Evolutionary conservation across 1,140 invertebrate genomes (phyloP).

Genomic region (Luehdorfia chinensis): DNA sequence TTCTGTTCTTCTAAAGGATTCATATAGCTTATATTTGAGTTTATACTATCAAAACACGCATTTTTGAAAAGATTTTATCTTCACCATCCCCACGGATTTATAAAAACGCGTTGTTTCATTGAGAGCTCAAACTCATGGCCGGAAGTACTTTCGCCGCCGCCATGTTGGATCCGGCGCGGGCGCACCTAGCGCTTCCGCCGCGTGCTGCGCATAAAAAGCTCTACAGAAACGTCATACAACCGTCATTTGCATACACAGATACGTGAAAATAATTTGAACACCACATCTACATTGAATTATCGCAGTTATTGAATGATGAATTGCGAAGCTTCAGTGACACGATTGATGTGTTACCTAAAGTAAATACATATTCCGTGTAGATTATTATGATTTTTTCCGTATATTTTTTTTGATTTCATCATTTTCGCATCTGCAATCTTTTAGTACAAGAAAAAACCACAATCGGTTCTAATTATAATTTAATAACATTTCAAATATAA

Average conservation of each 20-base stretch:
- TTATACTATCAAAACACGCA: too few relatives aligned
- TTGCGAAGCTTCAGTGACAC: neutral
- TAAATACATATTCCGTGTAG: neutral
- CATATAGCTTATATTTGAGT: too few relatives aligned
- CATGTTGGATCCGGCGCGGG: conserved; percentile 71
- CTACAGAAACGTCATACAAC: conserved; percentile 60
- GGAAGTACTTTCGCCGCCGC: conserved; percentile 73
- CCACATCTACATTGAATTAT: conserved; percentile 32
- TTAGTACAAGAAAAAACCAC: too few relatives aligned
- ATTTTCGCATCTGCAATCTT: too few relatives aligned
- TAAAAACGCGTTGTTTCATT: conserved; percentile 52
- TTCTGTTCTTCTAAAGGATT: too few relatives aligned
- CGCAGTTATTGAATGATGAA: conserved; percentile 9
- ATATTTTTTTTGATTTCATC: too few relatives aligned
- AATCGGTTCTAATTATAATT: too few relatives aligned
- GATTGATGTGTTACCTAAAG: neutral
- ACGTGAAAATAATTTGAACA: conserved; percentile 62
- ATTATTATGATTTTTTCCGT: too few relatives aligned
- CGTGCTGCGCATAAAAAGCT: conserved; percentile 73
- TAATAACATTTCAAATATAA: too few relatives aligned
- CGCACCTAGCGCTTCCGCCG: conserved; percentile 70
- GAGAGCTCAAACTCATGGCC: conserved; percentile 58
- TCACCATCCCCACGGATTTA: conserved; percentile 13
- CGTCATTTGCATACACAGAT: conserved; percentile 66
- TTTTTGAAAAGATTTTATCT: too few relatives aligned